phyloP scores from a whole-genome alignment of 2,888 invertebrate species.

The Scaptomyza reducta region DNA sequence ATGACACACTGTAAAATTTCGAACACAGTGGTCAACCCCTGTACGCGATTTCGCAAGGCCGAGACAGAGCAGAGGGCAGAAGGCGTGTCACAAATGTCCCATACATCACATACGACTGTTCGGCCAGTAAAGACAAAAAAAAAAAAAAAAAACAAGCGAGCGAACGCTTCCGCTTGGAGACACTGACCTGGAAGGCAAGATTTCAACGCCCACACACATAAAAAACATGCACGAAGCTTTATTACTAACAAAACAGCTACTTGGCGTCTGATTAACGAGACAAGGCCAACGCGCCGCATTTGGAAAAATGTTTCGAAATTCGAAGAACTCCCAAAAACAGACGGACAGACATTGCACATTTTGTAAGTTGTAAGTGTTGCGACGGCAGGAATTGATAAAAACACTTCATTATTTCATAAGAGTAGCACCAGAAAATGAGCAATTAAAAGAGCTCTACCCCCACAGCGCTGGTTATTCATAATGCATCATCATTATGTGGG shows the following conservation, averaged over 20 bases:
- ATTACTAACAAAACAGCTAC: conserved; percentile 28
- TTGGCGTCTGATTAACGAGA: conserved; percentile 57
- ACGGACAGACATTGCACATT: conserved; percentile 27
- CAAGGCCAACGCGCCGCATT: conserved; percentile 58
- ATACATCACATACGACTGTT: conserved; percentile 65
- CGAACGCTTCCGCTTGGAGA: conserved; percentile 49
- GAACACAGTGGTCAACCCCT: conserved; percentile 65
- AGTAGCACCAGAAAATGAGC: conserved; percentile 14
- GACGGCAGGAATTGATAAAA: conserved; percentile 38
- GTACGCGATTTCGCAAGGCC: conserved; percentile 17
- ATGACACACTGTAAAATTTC: conserved; percentile 55
- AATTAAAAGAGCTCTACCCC: conserved; percentile 39
- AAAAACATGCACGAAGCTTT: conserved; percentile 12
- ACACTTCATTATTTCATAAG: conserved; percentile 32
- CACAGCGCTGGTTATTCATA: conserved; percentile 21
- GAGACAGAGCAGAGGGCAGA: not conserved
- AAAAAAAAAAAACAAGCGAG: conserved; percentile 1
- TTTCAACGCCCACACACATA: conserved; percentile 35
- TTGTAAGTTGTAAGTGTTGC: conserved; percentile 43
- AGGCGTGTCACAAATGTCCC: conserved; percentile 50
- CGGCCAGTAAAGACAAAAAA: conserved; percentile 46
- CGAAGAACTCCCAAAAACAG: conserved; percentile 36
- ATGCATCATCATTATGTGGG: conserved; percentile 44
- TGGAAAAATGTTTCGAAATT: conserved; percentile 58
- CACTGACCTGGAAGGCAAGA: conserved; percentile 24